Percentiles rank a stretch among this genome's conserved stretches.
Conservation (phyloP, 1,140 invertebrate species). For the Lasioglossum albipes region DNA sequence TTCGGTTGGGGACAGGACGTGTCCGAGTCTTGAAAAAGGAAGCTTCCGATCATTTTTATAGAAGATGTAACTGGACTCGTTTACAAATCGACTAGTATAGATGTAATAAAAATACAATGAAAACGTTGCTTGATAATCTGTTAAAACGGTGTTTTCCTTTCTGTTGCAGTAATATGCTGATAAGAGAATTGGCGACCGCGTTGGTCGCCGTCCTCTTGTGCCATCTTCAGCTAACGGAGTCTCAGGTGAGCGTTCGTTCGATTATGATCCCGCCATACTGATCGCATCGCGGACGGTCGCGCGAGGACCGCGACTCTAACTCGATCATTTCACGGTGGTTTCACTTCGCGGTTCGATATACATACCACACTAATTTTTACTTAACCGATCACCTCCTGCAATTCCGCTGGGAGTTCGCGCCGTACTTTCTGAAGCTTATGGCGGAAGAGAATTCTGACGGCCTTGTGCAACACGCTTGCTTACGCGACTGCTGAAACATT, state of each 20-base stretch:
- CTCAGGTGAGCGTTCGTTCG: constrained; percentile 75
- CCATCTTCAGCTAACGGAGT: constrained; percentile 78
- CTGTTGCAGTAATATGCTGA: constrained; percentile 81
- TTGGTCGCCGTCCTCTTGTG: constrained; percentile 81
- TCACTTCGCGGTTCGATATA: neutral
- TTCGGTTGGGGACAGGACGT: no score
- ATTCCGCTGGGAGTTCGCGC: neutral
- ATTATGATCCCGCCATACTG: constrained; percentile 21
- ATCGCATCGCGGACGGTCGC: constrained; percentile 17
- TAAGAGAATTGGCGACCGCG: constrained; percentile 80
- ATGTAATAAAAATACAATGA: no score
- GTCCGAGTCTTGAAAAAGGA: no score
- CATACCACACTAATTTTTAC: neutral
- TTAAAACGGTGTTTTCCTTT: constrained; percentile 39
- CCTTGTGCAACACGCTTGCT: neutral
- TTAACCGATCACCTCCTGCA: neutral
- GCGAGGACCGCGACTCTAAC: neutral
- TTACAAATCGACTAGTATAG: no score
- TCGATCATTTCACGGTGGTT: constrained; percentile 4
- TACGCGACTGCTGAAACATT: neutral
- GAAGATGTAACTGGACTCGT: no score
- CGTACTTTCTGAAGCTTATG: neutral
- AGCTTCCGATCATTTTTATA: no score
- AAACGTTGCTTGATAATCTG: no score
- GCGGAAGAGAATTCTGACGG: neutral